These are phyloP conservation scores for Amia ocellicauda DNA, from an alignment of 2,113 vertebrate species.

Conservation along the genomic window DNA sequence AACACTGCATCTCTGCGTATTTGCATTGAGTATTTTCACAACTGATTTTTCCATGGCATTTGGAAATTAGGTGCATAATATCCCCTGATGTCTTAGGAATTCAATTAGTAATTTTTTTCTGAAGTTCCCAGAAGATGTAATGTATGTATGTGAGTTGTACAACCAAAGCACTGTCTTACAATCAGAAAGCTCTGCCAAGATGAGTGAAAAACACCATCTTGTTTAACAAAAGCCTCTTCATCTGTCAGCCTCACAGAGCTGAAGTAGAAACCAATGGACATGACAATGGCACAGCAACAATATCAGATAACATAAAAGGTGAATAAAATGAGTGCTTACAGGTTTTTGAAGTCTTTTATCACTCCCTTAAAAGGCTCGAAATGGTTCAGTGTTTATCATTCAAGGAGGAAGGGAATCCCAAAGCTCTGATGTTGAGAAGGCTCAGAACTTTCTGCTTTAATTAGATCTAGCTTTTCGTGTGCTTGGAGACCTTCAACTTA, in stretches of 20 bases:
- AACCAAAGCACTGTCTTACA: not conserved
- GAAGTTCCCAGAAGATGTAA: too few species aligned
- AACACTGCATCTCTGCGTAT: too few species aligned
- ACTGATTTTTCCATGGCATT: too few species aligned
- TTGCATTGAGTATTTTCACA: too few species aligned
- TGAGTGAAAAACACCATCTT: slow-evolving; percentile 27
- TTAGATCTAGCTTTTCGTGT: slow-evolving; percentile 28
- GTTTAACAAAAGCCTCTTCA: slow-evolving; percentile 36
- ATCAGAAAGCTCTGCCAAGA: slow-evolving; percentile 30
- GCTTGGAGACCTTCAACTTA: too few species aligned
- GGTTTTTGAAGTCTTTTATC: slow-evolving; percentile 41
- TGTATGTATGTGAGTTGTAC: too few species aligned
- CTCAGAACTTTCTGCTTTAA: slow-evolving; percentile 40
- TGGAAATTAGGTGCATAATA: slow-evolving; percentile 52
- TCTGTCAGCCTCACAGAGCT: slow-evolving; percentile 33
- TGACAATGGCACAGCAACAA: slow-evolving; percentile 37
- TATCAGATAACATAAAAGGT: slow-evolving; percentile 42
- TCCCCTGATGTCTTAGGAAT: slow-evolving; percentile 49
- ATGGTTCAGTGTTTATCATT: slow-evolving; percentile 47
- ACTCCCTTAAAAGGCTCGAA: slow-evolving; percentile 26
- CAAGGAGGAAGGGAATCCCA: slow-evolving; percentile 12
- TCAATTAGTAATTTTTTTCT: not conserved
- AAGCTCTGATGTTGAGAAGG: not conserved
- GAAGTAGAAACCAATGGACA: slow-evolving; percentile 22
- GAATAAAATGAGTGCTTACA: slow-evolving; percentile 28